Percentiles rank a stretch among this genome's conserved stretches.
Conservation (phyloP, 2,113 vertebrate genomes). For the Ovis canadensis region DNA sequence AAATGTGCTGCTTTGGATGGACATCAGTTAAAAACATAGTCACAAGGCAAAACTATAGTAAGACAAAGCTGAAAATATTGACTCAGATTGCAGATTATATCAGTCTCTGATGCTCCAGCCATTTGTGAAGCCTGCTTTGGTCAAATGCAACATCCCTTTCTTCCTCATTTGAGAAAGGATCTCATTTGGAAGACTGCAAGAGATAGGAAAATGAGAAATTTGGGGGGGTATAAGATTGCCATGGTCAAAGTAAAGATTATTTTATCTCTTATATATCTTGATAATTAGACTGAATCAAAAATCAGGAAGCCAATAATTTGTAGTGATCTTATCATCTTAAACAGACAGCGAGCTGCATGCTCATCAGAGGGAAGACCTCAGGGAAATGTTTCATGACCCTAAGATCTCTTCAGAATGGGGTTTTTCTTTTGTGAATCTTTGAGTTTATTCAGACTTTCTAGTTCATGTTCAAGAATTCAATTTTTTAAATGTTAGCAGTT, state of each 20-base stretch:
- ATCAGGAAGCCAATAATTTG: neutral
- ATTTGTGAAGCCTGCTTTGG: neutral
- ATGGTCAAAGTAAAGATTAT: neutral
- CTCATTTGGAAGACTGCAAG: neutral
- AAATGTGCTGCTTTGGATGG: neutral
- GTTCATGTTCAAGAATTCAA: neutral
- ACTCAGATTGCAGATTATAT: neutral
- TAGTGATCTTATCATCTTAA: neutral
- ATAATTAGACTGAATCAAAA: neutral
- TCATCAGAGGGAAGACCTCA: neutral
- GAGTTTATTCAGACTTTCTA: neutral
- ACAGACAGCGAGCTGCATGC: neutral
- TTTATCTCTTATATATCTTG: neutral
- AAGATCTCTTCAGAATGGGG: neutral
- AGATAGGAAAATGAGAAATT: neutral
- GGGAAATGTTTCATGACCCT: neutral
- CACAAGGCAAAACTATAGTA: neutral
- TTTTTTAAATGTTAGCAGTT: neutral
- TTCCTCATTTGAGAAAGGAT: neutral
- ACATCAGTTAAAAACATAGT: neutral
- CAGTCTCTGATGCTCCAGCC: neutral
- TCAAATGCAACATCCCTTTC: neutral
- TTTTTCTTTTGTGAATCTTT: neutral
- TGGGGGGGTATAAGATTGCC: neutral
- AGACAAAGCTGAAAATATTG: neutral